Evolutionary conservation across 2,888 invertebrate genomes (phyloP), one percentile per base, ranked within the genome.

Genomic region (Cenopis cana): DNA sequence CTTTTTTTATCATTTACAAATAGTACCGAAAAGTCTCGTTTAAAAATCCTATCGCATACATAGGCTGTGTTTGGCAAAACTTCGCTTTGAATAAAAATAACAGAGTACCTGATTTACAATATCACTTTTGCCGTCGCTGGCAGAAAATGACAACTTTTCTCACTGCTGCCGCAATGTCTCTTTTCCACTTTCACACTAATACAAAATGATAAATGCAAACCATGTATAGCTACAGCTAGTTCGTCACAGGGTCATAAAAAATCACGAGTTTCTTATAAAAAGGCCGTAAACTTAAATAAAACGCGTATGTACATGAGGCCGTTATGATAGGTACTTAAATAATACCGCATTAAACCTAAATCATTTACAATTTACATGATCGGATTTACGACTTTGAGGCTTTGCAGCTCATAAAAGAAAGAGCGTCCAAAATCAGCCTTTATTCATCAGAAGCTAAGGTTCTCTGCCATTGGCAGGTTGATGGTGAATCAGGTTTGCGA

Each of bases 401-500:
- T 57, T 49, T 12, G 52, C 33, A 46, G 46, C 61, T 62, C 65
- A 50, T 36, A 71, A 74, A 67, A 50, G 62, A 74, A 75, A 67
- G 24, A 54, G 68, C 72, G 74, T 77, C 76, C 74, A 76, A 70
- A 69, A 64, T 69, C 64, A 73, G 75, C 74, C 76, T 77, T 76
- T 73, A 62, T 71, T 66, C 76, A 80, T 91, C 84, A 93, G 83
- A 91, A 92, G 82, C 85, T 88, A 78, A 91, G 83, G 67, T 84
- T 78, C 78, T 91, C 91, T 87, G 90, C 82, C 91, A 86, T 75
- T 69, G 89, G 85, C 89, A 92, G 91, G 78, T 81, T 84, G 57
- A 91, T 86, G 74, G 88, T 87, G 77, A 90, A 93, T 94, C 94
- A 91, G 77, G 93, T 93, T 82, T 91, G 91, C 80, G 91, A 88